Evolutionary conservation across 2,888 invertebrate genomes (phyloP), one percentile per base, ranked within the genome.

Genomic region (Drosophila tanythrix): DNA sequence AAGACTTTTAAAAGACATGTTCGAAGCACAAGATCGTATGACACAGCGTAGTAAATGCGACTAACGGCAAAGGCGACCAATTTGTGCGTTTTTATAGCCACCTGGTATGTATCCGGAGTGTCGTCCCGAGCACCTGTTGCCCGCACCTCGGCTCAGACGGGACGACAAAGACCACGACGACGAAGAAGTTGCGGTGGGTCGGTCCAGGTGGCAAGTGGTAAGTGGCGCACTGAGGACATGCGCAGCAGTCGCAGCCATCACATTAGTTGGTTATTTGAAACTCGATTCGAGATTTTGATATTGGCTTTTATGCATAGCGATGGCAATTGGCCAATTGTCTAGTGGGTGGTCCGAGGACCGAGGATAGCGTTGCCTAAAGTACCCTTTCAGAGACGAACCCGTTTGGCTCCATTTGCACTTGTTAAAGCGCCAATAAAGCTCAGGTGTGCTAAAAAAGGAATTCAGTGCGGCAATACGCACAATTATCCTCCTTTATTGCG

Each of bases 401-500:
- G 58, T 56, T 67, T 64, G 40, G 60, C 35, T 48, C 55, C 58
- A 55, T 38, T 52, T 21, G 66, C 65, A 61, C 46, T 66, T 68
- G 40, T 70, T 62, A 73, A 73, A 68, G 40, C 59, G 58, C 55
- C 78, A 86, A 88, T 85, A 90, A 73, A 87, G 68, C 89, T 89
- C 90, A 85, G 90, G 90, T 85, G 85, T 73, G 71, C 70, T 55
- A 70, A 72, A 76, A 83, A 66, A 60, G 48, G 25, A 60, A 67
- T 70, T 62, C 40, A 71, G 69, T 70, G 70, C 58, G 55, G 52
- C 59, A 67, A 52, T 59, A 53, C 53, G 63, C 74, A 73, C 87
- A 85, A 85, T 90, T 88, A 90, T 88, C 75, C 67, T 63, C 63
- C 66, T 59, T 55, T 70, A 81, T 88, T 88, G 67, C 81, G 71